Percentiles rank a stretch among this genome's conserved stretches.
Evolutionary conservation across 30 jellyfish, hydroid and myxozoan genomes (phyloP).

Genomic region (Hydractinia symbiolongicarpus): DNA sequence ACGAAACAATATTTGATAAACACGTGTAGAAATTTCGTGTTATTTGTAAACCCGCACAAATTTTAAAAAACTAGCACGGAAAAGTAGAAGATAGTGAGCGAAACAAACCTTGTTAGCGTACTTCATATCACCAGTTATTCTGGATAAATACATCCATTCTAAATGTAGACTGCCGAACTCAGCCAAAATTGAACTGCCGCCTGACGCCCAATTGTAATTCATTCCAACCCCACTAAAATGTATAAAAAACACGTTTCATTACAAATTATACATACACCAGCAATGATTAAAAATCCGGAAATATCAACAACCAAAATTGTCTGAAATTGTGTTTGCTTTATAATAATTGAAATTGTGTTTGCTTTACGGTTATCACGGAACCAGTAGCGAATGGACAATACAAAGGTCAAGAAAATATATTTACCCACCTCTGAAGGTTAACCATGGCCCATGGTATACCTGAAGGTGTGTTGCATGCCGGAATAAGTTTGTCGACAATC

Average conservation of each 20-base stretch:
- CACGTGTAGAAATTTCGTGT: too few species aligned
- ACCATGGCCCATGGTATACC: constrained; percentile 98
- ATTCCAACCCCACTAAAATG: constrained; percentile 74
- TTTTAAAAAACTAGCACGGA: background rate
- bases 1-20: background rate
- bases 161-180: constrained; percentile 93
- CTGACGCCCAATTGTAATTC: constrained; percentile 99
- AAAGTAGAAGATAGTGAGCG: background rate
- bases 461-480: constrained; percentile 92
- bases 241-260: background rate
- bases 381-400: too few species aligned
- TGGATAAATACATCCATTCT: constrained; percentile 76
- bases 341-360: background rate
- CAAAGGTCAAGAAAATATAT: background rate
- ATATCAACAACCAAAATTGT: background rate
- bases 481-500: constrained; percentile 77
- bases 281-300: background rate
- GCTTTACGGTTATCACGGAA: too few species aligned
- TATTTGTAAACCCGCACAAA: too few species aligned
- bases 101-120: constrained; percentile 64
- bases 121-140: constrained; percentile 69
- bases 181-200: constrained; percentile 92
- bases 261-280: too few species aligned
- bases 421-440: constrained; percentile 61
- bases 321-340: background rate